Base-by-base conservation (phyloP, 2,888 invertebrate species). In the Apodemia hepburni region DNA sequence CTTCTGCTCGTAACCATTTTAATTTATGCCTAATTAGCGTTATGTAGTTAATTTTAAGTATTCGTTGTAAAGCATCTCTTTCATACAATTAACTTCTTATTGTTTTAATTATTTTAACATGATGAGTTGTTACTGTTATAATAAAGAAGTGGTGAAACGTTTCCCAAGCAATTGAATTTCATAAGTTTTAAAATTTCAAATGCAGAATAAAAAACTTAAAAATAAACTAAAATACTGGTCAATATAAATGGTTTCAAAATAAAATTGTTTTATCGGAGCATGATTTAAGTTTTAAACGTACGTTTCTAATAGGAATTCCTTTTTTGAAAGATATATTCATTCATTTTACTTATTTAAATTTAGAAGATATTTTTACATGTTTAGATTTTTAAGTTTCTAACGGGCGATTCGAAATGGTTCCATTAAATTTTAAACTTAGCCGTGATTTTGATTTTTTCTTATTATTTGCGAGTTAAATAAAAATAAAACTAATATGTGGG, bases 51-150 rank as follows among this genome's bases (percentile, higher is more conserved):
- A 51, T 51, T 51, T 51, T 5, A 51, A 51, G 11, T 51, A 51
- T 51, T 51, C 51, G 51, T 51, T 51, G 51, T 51, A 51, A 51
- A 22, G 22, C 22, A 51, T 51, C 51, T 51, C 51, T 51, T 47
- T 51, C 51, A 22, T 51, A 51, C 51, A 18, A 51, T 51, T 51
- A 51, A 51, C 51, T 22, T 51, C 51, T 51, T 51, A 51, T 51
- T 51, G 51, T 51, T 51, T 51, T 51, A 51, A 51, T 51, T 51
- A 51, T 51, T 51, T 51, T 51, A 51, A 51, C 51, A 22, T 7
- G 9, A 35, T 49, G 22, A 51, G 18, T 51, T 51, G 51, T 51
- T 22, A 22, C 51, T 51, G 51, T 51, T 51, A 51, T 51, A 51
- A 51, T 51, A 22, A 51, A 51, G 51, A 9, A 22, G 22, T 51